Evolutionary conservation across 37 sponge, comb jelly and placozoan species (phyloP).

Genomic region (Diacarnus erythraeanus): DNA sequence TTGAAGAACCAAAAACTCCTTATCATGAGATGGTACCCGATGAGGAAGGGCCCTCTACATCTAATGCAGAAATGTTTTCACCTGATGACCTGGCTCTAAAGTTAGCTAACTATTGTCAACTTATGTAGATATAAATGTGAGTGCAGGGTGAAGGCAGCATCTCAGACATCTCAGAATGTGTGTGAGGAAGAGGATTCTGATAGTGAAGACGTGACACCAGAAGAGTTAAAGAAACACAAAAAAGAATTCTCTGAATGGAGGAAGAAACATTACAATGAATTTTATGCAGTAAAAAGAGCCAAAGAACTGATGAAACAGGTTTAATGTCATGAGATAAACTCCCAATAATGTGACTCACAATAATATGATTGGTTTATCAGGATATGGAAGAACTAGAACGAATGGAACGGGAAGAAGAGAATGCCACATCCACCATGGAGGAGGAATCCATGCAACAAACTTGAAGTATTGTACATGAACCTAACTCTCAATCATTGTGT

Average conservation of each 20-base stretch:
- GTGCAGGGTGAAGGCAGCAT: conserved; percentile 6
- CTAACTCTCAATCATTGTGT: no score
- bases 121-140: not conserved
- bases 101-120: not conserved
- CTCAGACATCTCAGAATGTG: not conserved
- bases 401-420: conserved; percentile 17
- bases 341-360: not conserved
- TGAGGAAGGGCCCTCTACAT: not conserved
- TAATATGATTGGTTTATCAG: conserved; percentile 1
- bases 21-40: conserved; percentile 58
- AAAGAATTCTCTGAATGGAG: conserved; percentile 71
- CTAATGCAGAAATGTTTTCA: not conserved
- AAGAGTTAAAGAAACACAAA: conserved; percentile 57
- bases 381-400: conserved; percentile 9
- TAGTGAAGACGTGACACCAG: conserved; percentile 33
- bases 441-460: no score
- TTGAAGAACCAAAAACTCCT: conserved; percentile 97
- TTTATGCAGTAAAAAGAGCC: conserved; percentile 59
- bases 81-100: conserved; percentile 16
- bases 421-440: not conserved
- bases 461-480: no score
- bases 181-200: conserved; percentile 24
- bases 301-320: conserved; percentile 40
- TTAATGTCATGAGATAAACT: not conserved
- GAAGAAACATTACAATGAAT: conserved; percentile 82